Conservation (phyloP, 2,888 invertebrate genomes). For the Hydrotaea cyrtoneurina region DNA sequence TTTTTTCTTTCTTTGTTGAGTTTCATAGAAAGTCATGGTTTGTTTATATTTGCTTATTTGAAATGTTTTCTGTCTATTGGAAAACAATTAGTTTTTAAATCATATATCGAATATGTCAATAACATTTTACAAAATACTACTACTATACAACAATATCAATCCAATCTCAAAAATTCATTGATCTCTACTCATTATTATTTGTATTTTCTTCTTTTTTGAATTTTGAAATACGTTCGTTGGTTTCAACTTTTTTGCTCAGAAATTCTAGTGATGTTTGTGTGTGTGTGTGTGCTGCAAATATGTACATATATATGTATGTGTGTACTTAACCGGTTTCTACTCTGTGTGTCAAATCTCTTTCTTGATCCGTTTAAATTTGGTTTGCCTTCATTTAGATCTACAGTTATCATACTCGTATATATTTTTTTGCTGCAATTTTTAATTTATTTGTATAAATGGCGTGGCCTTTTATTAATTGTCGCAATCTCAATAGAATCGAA, state of each 20-base stretch:
- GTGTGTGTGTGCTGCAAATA: conserved; percentile 40
- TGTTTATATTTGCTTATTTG: conserved; percentile 31
- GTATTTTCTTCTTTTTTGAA: conserved; percentile 59
- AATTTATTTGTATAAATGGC: not conserved
- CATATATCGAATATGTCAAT: conserved; percentile 64
- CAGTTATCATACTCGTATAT: conserved; percentile 32
- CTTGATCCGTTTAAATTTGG: conserved; percentile 5
- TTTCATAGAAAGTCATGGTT: conserved; percentile 34
- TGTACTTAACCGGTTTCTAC: not conserved
- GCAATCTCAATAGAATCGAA: conserved; percentile 35
- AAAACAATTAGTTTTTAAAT: conserved; percentile 78
- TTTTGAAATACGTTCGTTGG: conserved; percentile 65
- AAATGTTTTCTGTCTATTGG: conserved; percentile 64
- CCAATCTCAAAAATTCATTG: conserved; percentile 54
- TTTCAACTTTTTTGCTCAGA: conserved; percentile 33
- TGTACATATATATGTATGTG: conserved; percentile 13
- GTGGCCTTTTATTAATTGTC: not conserved
- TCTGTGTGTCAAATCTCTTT: not conserved
- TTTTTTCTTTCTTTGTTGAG: conserved; percentile 40
- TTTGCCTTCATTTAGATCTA: conserved; percentile 53
- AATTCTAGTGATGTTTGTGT: conserved; percentile 51
- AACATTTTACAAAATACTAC: conserved; percentile 12
- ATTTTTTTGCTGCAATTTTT: conserved; percentile 31
- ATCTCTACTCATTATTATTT: conserved; percentile 39
- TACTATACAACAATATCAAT: conserved; percentile 16